phyloP scores from a whole-genome alignment of 1,140 invertebrate species.

The Drosophila eugracilis region DNA sequence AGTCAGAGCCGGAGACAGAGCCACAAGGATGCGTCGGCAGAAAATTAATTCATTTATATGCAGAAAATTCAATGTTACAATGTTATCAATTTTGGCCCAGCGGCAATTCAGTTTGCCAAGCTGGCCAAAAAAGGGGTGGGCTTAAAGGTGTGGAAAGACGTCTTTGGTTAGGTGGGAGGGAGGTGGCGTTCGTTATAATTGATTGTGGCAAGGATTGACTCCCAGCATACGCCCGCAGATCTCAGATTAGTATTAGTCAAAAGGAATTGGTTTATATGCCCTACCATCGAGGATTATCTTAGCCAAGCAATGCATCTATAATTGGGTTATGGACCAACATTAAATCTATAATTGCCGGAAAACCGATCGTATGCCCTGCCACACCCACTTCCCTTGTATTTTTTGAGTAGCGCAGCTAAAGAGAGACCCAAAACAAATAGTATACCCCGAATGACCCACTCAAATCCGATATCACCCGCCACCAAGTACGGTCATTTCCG shows the following conservation, averaged over 20 bases:
- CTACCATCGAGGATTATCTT: slow-evolving; percentile 19
- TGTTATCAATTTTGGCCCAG: slow-evolving; percentile 81
- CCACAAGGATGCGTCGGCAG: slow-evolving; percentile 41
- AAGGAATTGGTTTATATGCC: slow-evolving; percentile 11
- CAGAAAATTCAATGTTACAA: slow-evolving; percentile 82
- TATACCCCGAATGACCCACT: slow-evolving; percentile 38
- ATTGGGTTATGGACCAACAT: slow-evolving; percentile 9
- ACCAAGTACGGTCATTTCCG: slow-evolving; percentile 68
- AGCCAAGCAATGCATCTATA: slow-evolving; percentile 10
- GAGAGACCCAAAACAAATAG: slow-evolving; percentile 54
- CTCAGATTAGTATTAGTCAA: slow-evolving; percentile 36
- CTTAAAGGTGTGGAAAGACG: slow-evolving; percentile 39
- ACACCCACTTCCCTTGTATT: slow-evolving; percentile 45
- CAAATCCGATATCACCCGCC: slow-evolving; percentile 45
- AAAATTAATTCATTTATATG: slow-evolving; percentile 84
- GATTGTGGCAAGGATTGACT: slow-evolving; percentile 55
- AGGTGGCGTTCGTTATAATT: slow-evolving; percentile 43
- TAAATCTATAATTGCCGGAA: slow-evolving; percentile 10
- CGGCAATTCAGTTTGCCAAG: slow-evolving; percentile 38
- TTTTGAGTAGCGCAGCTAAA: slow-evolving; percentile 10
- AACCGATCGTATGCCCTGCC: slow-evolving; percentile 12
- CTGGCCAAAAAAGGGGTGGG: slow-evolving; percentile 23
- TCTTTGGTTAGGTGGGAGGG: no score
- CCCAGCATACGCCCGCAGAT: slow-evolving; percentile 28
- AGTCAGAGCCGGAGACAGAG: slow-evolving; percentile 17